These are phyloP conservation scores for Zeuzera pyrina DNA, from an alignment of 2,888 invertebrate genomes.

Conservation along the genomic window DNA sequence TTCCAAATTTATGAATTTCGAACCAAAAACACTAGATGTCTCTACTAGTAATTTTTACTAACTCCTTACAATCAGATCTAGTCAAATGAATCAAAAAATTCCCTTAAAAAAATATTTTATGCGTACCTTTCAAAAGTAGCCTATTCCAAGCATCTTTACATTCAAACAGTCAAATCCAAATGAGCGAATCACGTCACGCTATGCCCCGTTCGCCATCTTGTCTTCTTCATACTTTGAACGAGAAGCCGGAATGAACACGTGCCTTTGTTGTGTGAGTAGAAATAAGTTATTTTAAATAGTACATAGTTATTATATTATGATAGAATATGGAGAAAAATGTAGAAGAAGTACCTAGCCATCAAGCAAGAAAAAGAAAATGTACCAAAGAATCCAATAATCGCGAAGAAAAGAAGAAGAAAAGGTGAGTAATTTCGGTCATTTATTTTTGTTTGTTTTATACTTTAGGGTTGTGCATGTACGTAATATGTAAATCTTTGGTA, in stretches of 20 bases:
- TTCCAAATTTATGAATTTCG: background rate
- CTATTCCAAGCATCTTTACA: slow-evolving; percentile 9
- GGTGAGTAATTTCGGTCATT: no score
- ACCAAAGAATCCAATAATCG: slow-evolving; percentile 4
- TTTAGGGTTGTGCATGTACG: no score
- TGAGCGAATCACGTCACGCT: slow-evolving; percentile 9
- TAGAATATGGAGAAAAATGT: slow-evolving; percentile 3
- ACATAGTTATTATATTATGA: background rate
- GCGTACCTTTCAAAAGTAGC: slow-evolving; percentile 7
- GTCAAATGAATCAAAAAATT: background rate
- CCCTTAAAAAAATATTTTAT: background rate
- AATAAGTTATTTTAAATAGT: background rate
- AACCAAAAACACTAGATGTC: background rate
- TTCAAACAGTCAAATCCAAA: slow-evolving; percentile 7
- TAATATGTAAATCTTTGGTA: no score
- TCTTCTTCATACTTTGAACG: background rate
- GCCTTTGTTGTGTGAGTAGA: background rate
- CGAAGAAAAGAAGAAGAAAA: slow-evolving; percentile 4
- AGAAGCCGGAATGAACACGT: background rate
- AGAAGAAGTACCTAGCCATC: slow-evolving; percentile 5
- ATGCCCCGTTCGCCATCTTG: slow-evolving; percentile 3
- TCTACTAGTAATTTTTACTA: background rate
- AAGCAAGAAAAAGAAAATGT: slow-evolving; percentile 6
- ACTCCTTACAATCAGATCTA: background rate
- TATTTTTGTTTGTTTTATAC: no score